Evolutionary conservation across 2,113 vertebrate species (phyloP).

Genomic region (Ploceus nigricollis): DNA sequence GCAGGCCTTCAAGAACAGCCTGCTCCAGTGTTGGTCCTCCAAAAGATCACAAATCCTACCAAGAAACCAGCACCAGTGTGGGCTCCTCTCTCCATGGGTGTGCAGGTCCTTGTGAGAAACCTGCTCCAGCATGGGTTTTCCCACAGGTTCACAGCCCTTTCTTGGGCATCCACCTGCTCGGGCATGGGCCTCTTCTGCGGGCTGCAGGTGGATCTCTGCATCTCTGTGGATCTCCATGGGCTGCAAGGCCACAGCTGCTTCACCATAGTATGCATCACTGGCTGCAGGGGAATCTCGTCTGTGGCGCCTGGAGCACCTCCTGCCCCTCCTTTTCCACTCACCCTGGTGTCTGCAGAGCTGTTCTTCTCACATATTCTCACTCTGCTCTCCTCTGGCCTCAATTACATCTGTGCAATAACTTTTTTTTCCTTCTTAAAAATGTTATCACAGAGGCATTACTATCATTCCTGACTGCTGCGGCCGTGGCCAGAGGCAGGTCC

Average conservation of each 20-base stretch:
- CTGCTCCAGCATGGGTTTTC: neutral
- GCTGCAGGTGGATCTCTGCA: neutral
- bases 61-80: neutral
- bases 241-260: neutral
- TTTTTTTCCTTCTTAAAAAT: neutral
- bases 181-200: rapidly evolving
- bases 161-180: neutral
- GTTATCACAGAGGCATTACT: neutral
- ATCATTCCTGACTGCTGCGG: neutral
- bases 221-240: neutral
- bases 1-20: neutral
- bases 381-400: neutral
- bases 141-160: neutral
- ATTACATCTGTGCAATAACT: neutral
- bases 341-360: neutral
- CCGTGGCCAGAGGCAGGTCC: rapidly evolving
- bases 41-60: neutral
- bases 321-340: neutral
- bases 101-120: neutral
- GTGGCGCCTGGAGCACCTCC: neutral
- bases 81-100: neutral
- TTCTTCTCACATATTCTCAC: neutral
- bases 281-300: neutral
- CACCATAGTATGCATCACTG: neutral
- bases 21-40: rapidly evolving